A percentile compares a stretch with the other conserved stretches of the same genome.
Evolutionary conservation across 2,888 invertebrate genomes (phyloP).

Genomic region (Noctua comes): DNA sequence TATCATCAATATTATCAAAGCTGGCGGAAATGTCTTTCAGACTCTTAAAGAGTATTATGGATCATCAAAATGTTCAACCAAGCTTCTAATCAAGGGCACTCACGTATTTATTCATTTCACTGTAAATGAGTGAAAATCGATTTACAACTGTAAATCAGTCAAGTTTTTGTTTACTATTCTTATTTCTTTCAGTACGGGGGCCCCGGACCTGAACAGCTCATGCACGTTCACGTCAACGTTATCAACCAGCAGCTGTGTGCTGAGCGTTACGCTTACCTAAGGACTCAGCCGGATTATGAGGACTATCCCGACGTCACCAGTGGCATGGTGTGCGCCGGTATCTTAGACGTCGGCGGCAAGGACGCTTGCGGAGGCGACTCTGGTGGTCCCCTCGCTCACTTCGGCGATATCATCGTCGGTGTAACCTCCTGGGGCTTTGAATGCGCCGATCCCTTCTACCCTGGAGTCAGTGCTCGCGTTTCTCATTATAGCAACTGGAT

Average conservation of each 20-base stretch:
- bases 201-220: conserved; percentile 24
- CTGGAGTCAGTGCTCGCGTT: conserved; percentile 88
- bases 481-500: conserved; percentile 77
- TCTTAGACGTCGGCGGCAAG: conserved; percentile 69
- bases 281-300: conserved; percentile 42
- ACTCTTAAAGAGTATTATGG: neutral
- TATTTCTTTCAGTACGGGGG: conserved; percentile 36
- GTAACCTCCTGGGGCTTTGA: conserved; percentile 87
- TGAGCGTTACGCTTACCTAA: conserved; percentile 70
- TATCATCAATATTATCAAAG: neutral
- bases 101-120: neutral
- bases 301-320: conserved; percentile 61
- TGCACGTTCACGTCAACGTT: conserved; percentile 66
- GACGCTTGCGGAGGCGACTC: conserved; percentile 88
- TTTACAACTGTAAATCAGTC: neutral
- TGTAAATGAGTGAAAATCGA: too few relatives aligned
- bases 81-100: neutral
- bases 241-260: conserved; percentile 73
- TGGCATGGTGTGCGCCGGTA: conserved; percentile 78
- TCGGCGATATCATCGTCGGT: conserved; percentile 81
- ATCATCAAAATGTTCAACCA: neutral
- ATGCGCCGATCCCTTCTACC: conserved; percentile 84
- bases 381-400: conserved; percentile 84
- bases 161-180: neutral
- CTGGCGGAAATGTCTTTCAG: neutral